These are phyloP conservation scores for Diorhabda elongata DNA, from an alignment of 1,140 invertebrate species.

Conservation along the genomic window DNA sequence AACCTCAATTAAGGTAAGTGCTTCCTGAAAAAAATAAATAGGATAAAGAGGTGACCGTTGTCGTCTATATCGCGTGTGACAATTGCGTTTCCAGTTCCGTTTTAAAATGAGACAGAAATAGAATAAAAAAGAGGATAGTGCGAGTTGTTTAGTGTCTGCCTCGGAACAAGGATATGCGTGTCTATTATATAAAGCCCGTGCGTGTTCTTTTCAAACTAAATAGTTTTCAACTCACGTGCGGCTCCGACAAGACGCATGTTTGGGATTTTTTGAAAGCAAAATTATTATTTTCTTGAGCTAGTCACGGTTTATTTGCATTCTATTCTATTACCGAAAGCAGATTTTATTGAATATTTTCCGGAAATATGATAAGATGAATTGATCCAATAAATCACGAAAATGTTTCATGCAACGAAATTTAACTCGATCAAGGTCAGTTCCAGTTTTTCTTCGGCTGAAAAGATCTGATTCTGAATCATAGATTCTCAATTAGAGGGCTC, in stretches of 20 bases:
- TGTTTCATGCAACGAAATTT: too few relatives aligned
- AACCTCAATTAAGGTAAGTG: constrained; percentile 3
- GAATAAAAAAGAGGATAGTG: background rate
- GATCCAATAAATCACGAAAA: too few relatives aligned
- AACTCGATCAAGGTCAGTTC: too few relatives aligned
- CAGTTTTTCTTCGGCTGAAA: too few relatives aligned
- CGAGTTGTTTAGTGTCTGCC: constrained; percentile 9
- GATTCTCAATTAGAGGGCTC: too few relatives aligned
- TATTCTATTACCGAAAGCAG: too few relatives aligned
- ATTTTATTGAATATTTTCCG: too few relatives aligned
- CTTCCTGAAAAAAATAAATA: constrained; percentile 2
- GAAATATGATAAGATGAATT: too few relatives aligned
- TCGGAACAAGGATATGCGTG: background rate
- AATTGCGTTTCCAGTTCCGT: constrained; percentile 16
- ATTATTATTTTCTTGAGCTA: too few relatives aligned
- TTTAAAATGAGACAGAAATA: background rate
- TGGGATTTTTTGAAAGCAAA: background rate
- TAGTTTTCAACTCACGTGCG: constrained; percentile 4
- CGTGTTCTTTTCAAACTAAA: constrained; percentile 1
- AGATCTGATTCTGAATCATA: too few relatives aligned
- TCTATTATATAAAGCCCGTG: background rate
- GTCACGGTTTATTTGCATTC: too few relatives aligned
- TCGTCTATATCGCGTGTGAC: constrained; percentile 17
- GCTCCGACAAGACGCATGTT: constrained; percentile 8
- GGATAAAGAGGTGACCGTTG: constrained; percentile 11